phyloP scores from a whole-genome alignment of 1,140 invertebrate species.

The Lucilia cuprina region DNA sequence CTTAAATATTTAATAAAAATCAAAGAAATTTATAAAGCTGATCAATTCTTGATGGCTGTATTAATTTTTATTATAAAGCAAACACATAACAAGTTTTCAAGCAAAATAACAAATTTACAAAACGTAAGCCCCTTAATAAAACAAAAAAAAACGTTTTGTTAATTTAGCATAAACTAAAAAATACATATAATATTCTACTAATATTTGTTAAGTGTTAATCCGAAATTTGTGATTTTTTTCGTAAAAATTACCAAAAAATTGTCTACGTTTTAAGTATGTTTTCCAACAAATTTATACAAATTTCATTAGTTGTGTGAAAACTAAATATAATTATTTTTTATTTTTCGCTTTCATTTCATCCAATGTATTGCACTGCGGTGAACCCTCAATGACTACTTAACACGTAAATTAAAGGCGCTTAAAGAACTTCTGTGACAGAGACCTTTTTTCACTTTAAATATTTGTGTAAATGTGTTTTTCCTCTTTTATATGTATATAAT shows the following conservation, averaged over 20 bases:
- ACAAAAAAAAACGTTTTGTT: background rate
- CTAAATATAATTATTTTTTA: background rate
- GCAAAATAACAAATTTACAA: background rate
- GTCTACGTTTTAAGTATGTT: background rate
- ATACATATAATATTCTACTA: too few species aligned
- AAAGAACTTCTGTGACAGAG: background rate
- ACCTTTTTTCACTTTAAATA: background rate
- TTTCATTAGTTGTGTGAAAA: background rate
- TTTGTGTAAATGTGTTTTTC: background rate
- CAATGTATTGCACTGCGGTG: background rate
- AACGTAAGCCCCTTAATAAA: too few species aligned
- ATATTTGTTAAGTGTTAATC: too few species aligned
- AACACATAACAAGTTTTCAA: background rate
- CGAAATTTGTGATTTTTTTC: background rate
- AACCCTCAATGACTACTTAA: background rate
- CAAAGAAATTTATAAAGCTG: background rate
- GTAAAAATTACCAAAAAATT: too few species aligned
- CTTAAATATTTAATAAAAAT: background rate
- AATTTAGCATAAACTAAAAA: background rate
- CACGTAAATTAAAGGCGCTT: slow-evolving; percentile 6
- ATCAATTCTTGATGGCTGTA: background rate
- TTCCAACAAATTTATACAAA: background rate
- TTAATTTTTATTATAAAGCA: too few species aligned
- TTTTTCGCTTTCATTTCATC: background rate
- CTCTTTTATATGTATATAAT: background rate